Evolutionary conservation across 2,888 invertebrate species (phyloP).

Genomic region (Corbicula japonica): DNA sequence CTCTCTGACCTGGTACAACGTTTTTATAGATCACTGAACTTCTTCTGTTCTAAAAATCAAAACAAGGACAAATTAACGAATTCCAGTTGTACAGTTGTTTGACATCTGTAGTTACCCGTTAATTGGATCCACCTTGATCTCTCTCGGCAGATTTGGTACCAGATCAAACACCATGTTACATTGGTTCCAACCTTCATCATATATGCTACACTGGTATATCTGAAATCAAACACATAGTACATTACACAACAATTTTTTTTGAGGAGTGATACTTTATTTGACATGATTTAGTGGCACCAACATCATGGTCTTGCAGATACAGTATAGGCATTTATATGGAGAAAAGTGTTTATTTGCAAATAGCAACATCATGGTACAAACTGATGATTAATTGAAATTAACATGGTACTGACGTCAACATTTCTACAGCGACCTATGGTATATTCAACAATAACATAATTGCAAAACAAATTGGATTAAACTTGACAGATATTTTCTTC

Average conservation of each 20-base stretch:
- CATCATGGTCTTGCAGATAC: too few species aligned
- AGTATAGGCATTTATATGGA: too few species aligned
- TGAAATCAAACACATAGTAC: conserved; percentile 87
- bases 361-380: not conserved
- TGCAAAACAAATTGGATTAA: not conserved
- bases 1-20: too few species aligned
- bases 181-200: conserved; percentile 90
- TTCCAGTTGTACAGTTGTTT: too few species aligned
- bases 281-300: too few species aligned
- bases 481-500: not conserved
- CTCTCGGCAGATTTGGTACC: conserved; percentile 91
- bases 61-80: too few species aligned
- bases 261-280: too few species aligned
- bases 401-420: not conserved
- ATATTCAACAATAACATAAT: too few species aligned
- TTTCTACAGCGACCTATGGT: not conserved
- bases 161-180: conserved; percentile 91
- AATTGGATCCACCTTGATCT: conserved; percentile 96
- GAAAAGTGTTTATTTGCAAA: too few species aligned
- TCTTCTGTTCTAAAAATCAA: too few species aligned
- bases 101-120: conserved; percentile 94
- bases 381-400: not conserved
- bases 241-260: too few species aligned
- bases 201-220: conserved; percentile 90
- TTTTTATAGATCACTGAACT: too few species aligned